phyloP scores from a whole-genome alignment of 2,797 vertebrate genomes.

The Macrochelys suwanniensis region DNA sequence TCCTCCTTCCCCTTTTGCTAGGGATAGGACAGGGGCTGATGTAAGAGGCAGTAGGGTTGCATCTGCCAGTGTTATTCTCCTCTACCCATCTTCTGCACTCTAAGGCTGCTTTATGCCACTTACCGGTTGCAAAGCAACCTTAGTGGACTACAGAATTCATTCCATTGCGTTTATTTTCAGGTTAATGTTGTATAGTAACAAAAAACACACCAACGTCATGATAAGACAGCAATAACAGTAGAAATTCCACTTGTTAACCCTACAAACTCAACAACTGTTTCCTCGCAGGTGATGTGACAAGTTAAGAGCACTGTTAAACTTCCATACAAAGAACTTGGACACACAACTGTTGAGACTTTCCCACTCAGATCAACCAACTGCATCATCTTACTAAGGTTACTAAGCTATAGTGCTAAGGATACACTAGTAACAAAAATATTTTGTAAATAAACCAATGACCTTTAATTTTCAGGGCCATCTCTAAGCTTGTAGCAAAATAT shows the following conservation, averaged over 20 bases:
- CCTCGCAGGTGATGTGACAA: neutral
- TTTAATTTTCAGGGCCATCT: neutral
- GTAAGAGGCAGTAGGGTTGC: too few species aligned
- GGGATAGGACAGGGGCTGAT: too few species aligned
- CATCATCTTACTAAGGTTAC: neutral
- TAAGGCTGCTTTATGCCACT: too few species aligned
- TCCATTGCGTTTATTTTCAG: too few species aligned
- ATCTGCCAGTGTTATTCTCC: too few species aligned
- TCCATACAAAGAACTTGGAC: neutral
- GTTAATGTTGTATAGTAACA: neutral
- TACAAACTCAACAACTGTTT: neutral
- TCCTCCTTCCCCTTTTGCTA: too few species aligned
- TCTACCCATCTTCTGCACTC: too few species aligned
- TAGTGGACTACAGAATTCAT: too few species aligned
- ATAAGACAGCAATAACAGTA: neutral
- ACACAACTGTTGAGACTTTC: neutral
- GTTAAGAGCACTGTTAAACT: neutral
- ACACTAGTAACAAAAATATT: conserved; percentile 17
- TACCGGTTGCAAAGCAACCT: too few species aligned
- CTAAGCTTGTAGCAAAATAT: neutral
- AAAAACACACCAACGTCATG: neutral
- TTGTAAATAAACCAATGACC: neutral
- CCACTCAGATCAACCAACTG: neutral
- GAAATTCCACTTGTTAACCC: neutral
- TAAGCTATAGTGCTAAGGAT: neutral